Evolutionary conservation across 1,140 invertebrate species (phyloP), one percentile per base, ranked within the genome.

Genomic region (Bemisia tabaci): DNA sequence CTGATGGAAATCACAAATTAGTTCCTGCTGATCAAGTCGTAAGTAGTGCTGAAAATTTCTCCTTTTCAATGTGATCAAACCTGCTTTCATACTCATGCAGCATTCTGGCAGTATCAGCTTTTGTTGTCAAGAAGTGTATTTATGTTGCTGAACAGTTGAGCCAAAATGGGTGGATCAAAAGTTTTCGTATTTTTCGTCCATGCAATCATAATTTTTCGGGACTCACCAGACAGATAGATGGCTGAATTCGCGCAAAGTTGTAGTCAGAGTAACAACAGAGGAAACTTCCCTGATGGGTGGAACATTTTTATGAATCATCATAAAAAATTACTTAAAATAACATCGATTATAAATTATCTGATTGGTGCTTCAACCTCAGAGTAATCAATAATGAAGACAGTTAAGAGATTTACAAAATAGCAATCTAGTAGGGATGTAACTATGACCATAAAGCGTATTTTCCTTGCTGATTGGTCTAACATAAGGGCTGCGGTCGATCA

Each of bases 1-100:
- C 65, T 27, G 72, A 73, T n/a, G 72, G 71, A 58, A 73, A 71
- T n/a, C 70, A 68, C 48, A 69, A 70, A 59, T 64, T 71, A 12
- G 33, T 69, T 22, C 69, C 67, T 21, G 60, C 68, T 26, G 66
- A 72, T 63, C 66, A 63, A 39, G 66, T 65, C 27, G 66, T 68
- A 26, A 65, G 60, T 24, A 26, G 66, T 60, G 33, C 24, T 60
- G 27, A 9, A n/a, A 33, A 64, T 5, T 64, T 64, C 22, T 22
- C 12, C 24, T 63, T 63, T 26, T 22, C 24, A 9, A 2, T 12
- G n/a, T 26, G n/a, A 59, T 12, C 48, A 59, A n/a, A 59, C n/a
- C 48, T 12, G 12, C 12, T 12, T 59, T n/a, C 12, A 59, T 12
- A 12, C 12, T 59, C n/a, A 5, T 23, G 23, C 23, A n/a, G 60